These are phyloP conservation scores for Tyrannus savana DNA, from an alignment of 2,113 vertebrate species.

Conservation along the genomic window DNA sequence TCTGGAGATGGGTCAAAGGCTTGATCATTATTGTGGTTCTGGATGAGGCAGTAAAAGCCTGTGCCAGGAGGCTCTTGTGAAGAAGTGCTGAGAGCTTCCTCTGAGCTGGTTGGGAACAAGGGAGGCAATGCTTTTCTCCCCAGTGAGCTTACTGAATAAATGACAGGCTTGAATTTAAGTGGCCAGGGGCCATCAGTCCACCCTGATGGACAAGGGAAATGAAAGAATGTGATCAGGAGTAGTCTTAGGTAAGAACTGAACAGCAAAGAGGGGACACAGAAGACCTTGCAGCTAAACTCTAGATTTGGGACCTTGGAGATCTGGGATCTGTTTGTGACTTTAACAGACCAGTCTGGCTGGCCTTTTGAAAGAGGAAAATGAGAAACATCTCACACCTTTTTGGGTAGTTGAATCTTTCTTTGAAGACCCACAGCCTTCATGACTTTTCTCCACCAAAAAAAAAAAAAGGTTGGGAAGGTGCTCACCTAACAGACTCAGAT, in stretches of 20 bases:
- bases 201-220: background rate
- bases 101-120: background rate
- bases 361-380: background rate
- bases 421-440: background rate
- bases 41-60: background rate
- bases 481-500: background rate
- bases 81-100: background rate
- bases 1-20: background rate
- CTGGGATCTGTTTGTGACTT: background rate
- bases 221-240: background rate
- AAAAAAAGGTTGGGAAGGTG: background rate
- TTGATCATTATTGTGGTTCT: background rate
- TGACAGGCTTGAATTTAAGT: background rate
- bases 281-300: background rate
- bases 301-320: background rate
- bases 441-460: background rate
- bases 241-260: background rate
- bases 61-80: background rate
- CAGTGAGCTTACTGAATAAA: background rate
- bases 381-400: background rate
- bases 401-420: background rate
- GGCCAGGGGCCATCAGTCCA: background rate
- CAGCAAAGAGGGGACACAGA: background rate
- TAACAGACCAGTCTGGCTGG: background rate
- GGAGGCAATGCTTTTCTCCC: background rate